These are phyloP conservation scores for Tretioscincus oriximinensis DNA, from an alignment of 2,113 vertebrate species.

Conservation along the genomic window DNA sequence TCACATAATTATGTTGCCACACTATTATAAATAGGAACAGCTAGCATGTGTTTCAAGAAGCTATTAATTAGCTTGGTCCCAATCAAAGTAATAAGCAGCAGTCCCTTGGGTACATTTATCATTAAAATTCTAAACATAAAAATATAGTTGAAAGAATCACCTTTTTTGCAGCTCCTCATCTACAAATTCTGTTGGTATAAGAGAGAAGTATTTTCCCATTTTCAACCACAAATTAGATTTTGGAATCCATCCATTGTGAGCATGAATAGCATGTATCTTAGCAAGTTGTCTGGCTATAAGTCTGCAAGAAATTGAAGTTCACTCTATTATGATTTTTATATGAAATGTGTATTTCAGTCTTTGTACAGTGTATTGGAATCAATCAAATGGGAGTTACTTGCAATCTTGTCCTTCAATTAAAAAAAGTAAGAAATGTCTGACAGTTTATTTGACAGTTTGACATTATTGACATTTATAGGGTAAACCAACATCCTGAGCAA, in stretches of 20 bases:
- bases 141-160: conserved; percentile 60
- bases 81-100: too few relatives aligned
- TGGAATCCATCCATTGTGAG: conserved; percentile 97
- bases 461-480: too few relatives aligned
- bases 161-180: conserved; percentile 84
- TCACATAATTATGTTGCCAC: too few relatives aligned
- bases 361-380: background rate
- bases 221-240: conserved; percentile 95
- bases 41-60: too few relatives aligned
- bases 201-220: conserved; percentile 94
- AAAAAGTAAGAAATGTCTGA: too few relatives aligned
- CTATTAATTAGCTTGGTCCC: too few relatives aligned
- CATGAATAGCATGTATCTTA: conserved; percentile 96
- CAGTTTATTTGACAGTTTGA: too few relatives aligned
- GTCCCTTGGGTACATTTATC: too few relatives aligned
- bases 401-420: too few relatives aligned
- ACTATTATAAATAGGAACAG: too few relatives aligned
- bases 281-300: conserved; percentile 94
- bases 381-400: background rate
- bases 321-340: background rate
- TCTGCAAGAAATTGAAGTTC: conserved; percentile 67
- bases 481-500: too few relatives aligned
- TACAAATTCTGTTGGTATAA: conserved; percentile 86
- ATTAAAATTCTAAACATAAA: background rate
- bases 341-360: background rate